phyloP scores from a whole-genome alignment of 2,113 vertebrate genomes.

The Lepus europaeus region DNA sequence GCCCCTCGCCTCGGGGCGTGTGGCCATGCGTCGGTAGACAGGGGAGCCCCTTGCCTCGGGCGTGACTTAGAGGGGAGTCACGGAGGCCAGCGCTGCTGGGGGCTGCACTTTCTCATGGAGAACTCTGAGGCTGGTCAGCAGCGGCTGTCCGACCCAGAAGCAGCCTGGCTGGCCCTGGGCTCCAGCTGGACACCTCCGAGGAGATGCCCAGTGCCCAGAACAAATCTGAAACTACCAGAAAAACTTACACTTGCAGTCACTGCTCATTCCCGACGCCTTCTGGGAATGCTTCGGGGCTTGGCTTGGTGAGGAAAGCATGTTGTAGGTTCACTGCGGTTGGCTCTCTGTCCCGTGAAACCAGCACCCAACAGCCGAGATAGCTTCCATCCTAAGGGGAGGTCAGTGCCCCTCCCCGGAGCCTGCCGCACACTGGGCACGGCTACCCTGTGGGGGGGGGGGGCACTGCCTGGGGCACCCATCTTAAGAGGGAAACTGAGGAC shows the following conservation, averaged over 20 bases:
- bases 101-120: constrained; percentile 47
- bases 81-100: constrained; percentile 63
- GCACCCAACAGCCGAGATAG: background rate
- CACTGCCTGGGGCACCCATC: background rate
- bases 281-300: constrained; percentile 42
- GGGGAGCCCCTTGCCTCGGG: constrained; percentile 50
- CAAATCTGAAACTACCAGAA: constrained; percentile 22
- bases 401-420: rapidly evolving
- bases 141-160: constrained; percentile 47
- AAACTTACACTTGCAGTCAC: constrained; percentile 27
- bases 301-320: constrained; percentile 46
- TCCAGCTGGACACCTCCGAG: constrained; percentile 26
- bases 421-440: background rate
- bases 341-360: background rate
- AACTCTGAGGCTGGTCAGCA: constrained; percentile 53
- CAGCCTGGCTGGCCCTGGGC: background rate
- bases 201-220: constrained; percentile 70
- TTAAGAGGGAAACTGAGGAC: background rate
- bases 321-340: background rate
- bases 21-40: constrained; percentile 36
- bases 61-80: constrained; percentile 68
- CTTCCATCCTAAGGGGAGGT: background rate
- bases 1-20: constrained; percentile 28
- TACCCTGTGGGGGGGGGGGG: background rate
- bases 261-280: background rate